Conservation (phyloP, 30 jellyfish, hydroid and myxozoan genomes). For the Aurelia sp. region DNA sequence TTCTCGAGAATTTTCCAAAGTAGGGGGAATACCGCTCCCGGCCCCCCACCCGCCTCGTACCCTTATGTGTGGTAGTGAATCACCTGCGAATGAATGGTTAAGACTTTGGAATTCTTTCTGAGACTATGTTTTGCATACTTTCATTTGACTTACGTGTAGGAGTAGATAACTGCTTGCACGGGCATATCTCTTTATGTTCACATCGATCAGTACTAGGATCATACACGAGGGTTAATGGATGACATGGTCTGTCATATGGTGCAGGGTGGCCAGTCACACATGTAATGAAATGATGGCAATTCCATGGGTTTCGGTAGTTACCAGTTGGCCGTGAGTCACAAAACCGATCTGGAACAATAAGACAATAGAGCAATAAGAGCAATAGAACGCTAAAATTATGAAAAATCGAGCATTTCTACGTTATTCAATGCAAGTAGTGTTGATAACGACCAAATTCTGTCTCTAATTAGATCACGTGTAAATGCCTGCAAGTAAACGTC, state of each 20-base stretch:
- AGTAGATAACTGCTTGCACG: conserved; percentile 59
- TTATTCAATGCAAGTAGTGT: neutral
- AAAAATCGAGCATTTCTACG: neutral
- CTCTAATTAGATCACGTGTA: too few species aligned
- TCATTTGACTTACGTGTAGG: conserved; percentile 49
- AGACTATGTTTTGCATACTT: too few species aligned
- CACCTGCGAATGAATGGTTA: too few species aligned
- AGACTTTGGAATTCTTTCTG: too few species aligned
- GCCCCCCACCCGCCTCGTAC: too few species aligned
- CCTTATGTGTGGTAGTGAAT: too few species aligned
- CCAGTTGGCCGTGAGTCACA: conserved; percentile 78
- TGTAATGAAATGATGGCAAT: conserved; percentile 82
- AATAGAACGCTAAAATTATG: too few species aligned
- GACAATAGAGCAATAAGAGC: too few species aligned
- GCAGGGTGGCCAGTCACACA: conserved; percentile 75
- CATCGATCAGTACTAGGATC: conserved; percentile 79
- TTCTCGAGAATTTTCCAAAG: too few species aligned
- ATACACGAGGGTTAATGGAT: conserved; percentile 64
- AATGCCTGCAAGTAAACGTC: too few species aligned
- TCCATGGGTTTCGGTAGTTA: conserved; percentile 91
- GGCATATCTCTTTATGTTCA: conserved; percentile 40
- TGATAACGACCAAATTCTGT: too few species aligned
- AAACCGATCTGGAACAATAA: conserved; percentile 36
- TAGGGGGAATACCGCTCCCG: too few species aligned
- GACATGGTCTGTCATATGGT: conserved; percentile 62